Conservation (phyloP, 2,888 invertebrate species). For the Hyposoter didymator region DNA sequence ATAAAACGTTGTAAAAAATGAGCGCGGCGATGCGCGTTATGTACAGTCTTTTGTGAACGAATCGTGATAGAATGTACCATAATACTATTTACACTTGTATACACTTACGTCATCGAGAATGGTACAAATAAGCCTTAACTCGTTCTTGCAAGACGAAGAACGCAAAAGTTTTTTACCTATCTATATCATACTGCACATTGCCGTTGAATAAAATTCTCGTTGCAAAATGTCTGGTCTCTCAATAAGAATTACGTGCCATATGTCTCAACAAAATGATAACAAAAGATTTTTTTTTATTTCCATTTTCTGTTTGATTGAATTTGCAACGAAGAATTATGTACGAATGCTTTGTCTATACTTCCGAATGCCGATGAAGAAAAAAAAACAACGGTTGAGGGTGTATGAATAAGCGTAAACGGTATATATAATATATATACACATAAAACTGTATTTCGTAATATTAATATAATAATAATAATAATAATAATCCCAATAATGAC, state of each 20-base stretch:
- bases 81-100: slow-evolving; percentile 58
- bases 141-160: slow-evolving; percentile 41
- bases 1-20: slow-evolving; percentile 39
- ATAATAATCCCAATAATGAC: slow-evolving; percentile 84
- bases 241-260: slow-evolving; percentile 33
- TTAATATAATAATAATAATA: slow-evolving; percentile 80
- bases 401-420: slow-evolving; percentile 78
- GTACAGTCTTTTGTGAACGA: slow-evolving; percentile 52
- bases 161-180: not conserved
- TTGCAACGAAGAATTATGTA: slow-evolving; percentile 37
- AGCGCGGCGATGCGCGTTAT: slow-evolving; percentile 19
- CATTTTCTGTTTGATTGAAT: slow-evolving; percentile 1
- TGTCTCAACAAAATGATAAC: not conserved
- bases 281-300: not conserved
- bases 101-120: slow-evolving; percentile 49
- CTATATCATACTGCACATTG: slow-evolving; percentile 35
- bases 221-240: slow-evolving; percentile 27
- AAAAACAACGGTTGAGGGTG: slow-evolving; percentile 72
- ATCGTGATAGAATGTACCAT: slow-evolving; percentile 60
- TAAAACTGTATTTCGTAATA: slow-evolving; percentile 84
- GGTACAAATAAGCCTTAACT: slow-evolving; percentile 64
- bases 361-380: slow-evolving; percentile 70
- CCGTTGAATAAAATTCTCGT: slow-evolving; percentile 36
- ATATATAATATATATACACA: slow-evolving; percentile 78
- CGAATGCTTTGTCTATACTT: slow-evolving; percentile 49